phyloP scores from a whole-genome alignment of 2,888 invertebrate genomes.

The Phasia obesa region DNA sequence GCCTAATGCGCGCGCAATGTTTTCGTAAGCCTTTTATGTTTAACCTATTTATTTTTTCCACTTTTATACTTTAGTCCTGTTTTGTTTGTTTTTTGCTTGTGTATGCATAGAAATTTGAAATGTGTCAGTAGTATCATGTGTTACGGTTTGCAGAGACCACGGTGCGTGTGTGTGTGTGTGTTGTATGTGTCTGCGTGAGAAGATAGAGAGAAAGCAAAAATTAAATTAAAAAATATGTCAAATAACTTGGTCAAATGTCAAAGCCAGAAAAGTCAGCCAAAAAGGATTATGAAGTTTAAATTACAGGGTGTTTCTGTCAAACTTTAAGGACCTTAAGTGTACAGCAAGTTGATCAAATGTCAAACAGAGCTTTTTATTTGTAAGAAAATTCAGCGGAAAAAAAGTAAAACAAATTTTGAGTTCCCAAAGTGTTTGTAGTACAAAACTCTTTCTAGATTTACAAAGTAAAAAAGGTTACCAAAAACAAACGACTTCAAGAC shows the following conservation, averaged over 20 bases:
- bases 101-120: constrained; percentile 19
- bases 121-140: constrained; percentile 66
- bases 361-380: no score
- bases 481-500: no score
- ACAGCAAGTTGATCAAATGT: no score
- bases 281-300: neutral
- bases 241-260: constrained; percentile 40
- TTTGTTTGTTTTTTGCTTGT: constrained; percentile 9
- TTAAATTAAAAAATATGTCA: constrained; percentile 29
- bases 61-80: constrained; percentile 35
- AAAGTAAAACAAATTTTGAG: no score
- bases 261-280: neutral
- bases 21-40: constrained; percentile 12
- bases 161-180: neutral
- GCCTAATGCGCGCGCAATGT: constrained; percentile 66
- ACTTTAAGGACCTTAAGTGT: no score
- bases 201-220: constrained; percentile 14
- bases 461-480: no score
- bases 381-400: no score
- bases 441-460: no score
- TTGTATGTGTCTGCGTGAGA: neutral
- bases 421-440: no score
- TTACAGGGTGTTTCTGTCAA: constrained; percentile 19
- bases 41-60: constrained; percentile 35
- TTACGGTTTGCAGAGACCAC: constrained; percentile 9